These are phyloP conservation scores for Cyphomyrus plagiostoma DNA, from an alignment of 2,113 vertebrate genomes.

Conservation along the genomic window DNA sequence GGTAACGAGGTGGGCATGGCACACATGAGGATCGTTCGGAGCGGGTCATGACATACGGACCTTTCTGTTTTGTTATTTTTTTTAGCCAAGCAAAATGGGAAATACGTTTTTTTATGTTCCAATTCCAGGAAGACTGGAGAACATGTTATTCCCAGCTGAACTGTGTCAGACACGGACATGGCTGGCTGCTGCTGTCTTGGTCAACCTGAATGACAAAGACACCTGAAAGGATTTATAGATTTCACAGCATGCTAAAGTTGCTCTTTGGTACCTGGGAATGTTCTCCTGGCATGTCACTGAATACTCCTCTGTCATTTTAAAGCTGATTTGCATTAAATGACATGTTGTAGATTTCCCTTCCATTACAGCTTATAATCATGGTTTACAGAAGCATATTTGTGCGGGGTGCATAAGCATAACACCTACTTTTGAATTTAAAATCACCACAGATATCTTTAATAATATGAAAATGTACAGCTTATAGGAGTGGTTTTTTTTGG, in stretches of 20 bases:
- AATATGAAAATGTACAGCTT: background rate
- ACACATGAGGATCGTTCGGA: too few species aligned
- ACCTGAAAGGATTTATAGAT: background rate
- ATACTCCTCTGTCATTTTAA: background rate
- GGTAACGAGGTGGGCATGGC: too few species aligned
- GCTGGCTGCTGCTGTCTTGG: background rate
- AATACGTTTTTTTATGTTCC: background rate
- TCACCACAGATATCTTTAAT: background rate
- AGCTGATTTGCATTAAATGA: background rate
- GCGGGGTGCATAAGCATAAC: background rate
- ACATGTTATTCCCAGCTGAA: background rate
- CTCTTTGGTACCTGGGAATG: background rate
- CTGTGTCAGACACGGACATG: background rate
- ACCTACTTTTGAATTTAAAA: background rate
- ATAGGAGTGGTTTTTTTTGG: background rate
- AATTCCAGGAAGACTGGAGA: background rate
- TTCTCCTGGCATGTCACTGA: background rate
- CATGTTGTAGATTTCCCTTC: background rate
- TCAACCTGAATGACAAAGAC: background rate
- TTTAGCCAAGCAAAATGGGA: background rate
- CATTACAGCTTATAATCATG: background rate
- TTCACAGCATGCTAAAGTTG: background rate
- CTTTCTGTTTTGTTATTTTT: background rate
- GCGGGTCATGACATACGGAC: background rate
- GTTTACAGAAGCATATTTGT: background rate